Conservation (phyloP, 2,888 invertebrate genomes). For the Melipona beecheii region DNA sequence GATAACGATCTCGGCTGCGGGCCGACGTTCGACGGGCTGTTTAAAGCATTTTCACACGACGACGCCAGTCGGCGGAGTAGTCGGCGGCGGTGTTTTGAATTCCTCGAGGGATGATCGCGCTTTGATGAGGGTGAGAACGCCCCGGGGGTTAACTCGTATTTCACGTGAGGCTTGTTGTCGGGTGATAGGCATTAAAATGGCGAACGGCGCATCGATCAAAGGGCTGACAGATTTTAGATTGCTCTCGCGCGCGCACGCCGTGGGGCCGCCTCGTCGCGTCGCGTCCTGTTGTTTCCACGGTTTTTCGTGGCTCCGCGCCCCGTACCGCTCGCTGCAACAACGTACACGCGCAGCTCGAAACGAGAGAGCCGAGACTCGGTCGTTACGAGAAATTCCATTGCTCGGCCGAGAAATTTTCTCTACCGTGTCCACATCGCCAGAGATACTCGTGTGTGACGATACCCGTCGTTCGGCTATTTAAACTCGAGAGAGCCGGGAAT, state of each 20-base stretch:
- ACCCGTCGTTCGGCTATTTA: conserved; percentile 68
- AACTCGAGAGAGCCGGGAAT: conserved; percentile 53
- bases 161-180: conserved; percentile 79
- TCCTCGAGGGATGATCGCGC: conserved; percentile 80
- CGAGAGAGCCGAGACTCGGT: not conserved
- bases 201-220: conserved; percentile 83
- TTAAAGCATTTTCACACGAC: conserved; percentile 75
- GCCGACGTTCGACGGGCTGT: conserved; percentile 47
- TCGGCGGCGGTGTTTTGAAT: conserved; percentile 75
- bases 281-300: conserved; percentile 61
- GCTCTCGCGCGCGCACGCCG: conserved; percentile 71
- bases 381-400: conserved; percentile 61
- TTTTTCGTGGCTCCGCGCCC: conserved; percentile 60
- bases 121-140: conserved; percentile 80
- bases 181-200: conserved; percentile 82
- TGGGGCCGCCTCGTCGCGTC: conserved; percentile 16
- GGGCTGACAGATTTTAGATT: conserved; percentile 83
- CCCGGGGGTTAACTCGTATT: conserved; percentile 80
- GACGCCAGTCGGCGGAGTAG: conserved; percentile 23
- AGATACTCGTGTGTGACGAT: conserved; percentile 61
- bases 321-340: not conserved
- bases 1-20: conserved; percentile 58
- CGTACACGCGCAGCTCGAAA: no score
- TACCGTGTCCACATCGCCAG: conserved; percentile 41
- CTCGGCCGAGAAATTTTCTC: conserved; percentile 58